Percentiles rank a stretch among this genome's conserved stretches.
These are phyloP conservation scores for Cnemophilus loriae DNA, from an alignment of 2,113 vertebrate species.

Conservation along the genomic window DNA sequence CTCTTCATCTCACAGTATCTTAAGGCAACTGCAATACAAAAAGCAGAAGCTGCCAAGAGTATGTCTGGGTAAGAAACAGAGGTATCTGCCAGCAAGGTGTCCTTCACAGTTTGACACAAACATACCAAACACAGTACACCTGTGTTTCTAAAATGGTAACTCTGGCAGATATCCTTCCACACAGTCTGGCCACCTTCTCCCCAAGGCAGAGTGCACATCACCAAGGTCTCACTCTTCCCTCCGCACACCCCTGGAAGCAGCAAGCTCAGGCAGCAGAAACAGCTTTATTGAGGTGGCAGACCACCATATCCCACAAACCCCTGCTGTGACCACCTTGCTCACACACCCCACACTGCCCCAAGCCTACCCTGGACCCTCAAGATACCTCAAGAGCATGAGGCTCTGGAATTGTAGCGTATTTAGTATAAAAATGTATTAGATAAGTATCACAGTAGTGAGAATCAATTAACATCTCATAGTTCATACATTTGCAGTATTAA, in stretches of 20 bases:
- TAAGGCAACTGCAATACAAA: neutral
- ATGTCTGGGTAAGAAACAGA: neutral
- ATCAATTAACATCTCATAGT: neutral
- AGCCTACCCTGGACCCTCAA: neutral
- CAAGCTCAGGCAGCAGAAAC: neutral
- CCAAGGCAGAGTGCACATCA: rapidly evolving
- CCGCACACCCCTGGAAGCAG: neutral
- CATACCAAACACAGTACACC: rapidly evolving
- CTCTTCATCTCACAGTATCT: neutral
- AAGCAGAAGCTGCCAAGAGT: neutral
- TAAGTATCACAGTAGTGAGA: neutral
- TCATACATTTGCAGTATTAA: neutral
- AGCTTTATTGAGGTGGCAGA: neutral
- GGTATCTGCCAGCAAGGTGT: neutral
- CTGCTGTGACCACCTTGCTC: rapidly evolving
- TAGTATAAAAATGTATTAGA: neutral
- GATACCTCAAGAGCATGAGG: too few species aligned
- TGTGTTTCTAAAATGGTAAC: neutral
- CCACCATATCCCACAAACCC: neutral
- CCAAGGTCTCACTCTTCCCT: neutral
- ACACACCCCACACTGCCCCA: rapidly evolving
- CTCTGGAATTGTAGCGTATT: neutral
- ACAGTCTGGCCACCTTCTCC: neutral
- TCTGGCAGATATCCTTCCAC: neutral
- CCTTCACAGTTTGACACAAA: neutral